Base-by-base conservation (phyloP, 2,113 vertebrate genomes). In the Hassar affinis region DNA sequence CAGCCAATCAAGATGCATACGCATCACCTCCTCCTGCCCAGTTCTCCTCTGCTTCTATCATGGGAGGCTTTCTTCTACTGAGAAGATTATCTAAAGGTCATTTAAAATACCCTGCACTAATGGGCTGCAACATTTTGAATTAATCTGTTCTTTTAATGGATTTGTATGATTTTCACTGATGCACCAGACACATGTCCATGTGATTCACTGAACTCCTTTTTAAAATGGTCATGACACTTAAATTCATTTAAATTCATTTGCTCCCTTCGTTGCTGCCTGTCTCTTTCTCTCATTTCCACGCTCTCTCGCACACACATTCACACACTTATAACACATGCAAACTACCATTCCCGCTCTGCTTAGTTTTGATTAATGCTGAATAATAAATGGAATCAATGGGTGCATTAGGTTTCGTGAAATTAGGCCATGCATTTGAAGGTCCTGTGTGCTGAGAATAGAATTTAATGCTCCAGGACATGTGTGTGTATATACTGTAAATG, bases 331-430 rank as follows among this genome's bases (percentile, higher is more conserved):
- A 84, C 25, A 78, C 61, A 69, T 52, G 25, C 33, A 68, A 47
- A 38, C 62, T 49, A 30, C 20, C 49, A 47, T 81, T 71, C 49
- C 79, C 52, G 15, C 61, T 80, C 71, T 56, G 66, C 79, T 81
- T 57, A 51, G 72, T 54, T 83, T 85, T 75, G 78, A 85, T 88
- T 83, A 49, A 85, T 72, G 47, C 56, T 78, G 85, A 74, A 83
- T 86, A 88, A 82, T 78, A 78, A 66, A 86, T 83, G 38, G 38
- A 83, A 81, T 86, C 20, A 47, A 68, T 54, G 51, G 51, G 18
- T 66, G 69, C 77, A 78, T 86, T 42, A 33, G 33, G 57, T 79
- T 86, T 57, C 62, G 51, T 79, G 42, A 78, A 84, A 84, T 79
- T 76, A 79, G 85, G 57, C 22, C 79, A 79, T 52, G 84, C 66